Conservation (phyloP, 2,113 vertebrate species). For the Chloebia gouldiae region DNA sequence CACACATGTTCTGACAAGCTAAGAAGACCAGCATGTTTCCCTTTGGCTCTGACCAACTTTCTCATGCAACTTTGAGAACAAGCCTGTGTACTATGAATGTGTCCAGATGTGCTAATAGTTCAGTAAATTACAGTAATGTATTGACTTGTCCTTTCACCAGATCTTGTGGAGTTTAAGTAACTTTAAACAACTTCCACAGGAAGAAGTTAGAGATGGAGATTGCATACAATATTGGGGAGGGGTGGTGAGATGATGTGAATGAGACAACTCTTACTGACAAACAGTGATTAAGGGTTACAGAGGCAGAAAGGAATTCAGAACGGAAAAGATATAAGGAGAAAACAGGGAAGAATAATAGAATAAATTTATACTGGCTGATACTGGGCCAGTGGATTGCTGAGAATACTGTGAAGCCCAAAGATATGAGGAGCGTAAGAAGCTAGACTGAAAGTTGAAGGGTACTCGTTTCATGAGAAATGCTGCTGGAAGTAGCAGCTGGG, state of each 20-base stretch:
- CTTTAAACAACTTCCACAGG: not conserved
- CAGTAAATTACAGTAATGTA: not conserved
- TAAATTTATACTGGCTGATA: not conserved
- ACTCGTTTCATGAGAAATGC: not conserved
- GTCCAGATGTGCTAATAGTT: not conserved
- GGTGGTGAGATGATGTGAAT: not conserved
- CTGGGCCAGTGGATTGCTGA: not conserved
- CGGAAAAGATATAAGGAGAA: not conserved
- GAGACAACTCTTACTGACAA: not conserved
- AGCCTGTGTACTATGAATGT: not conserved
- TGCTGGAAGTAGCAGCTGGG: not conserved
- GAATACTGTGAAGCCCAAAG: not conserved
- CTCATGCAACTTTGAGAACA: not conserved
- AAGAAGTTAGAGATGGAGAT: not conserved
- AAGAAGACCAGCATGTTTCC: not conserved
- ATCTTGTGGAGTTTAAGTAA: not conserved
- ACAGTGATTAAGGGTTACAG: not conserved
- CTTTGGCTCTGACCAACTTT: not conserved
- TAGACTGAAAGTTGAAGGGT: not conserved
- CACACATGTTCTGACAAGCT: not conserved
- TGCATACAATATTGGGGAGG: not conserved
- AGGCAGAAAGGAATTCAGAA: not conserved
- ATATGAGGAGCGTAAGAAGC: not conserved
- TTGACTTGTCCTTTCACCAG: not conserved
- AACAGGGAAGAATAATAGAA: not conserved